phyloP scores from a whole-genome alignment of 1,140 invertebrate species.

The Pseudachorutes palmiensis region DNA sequence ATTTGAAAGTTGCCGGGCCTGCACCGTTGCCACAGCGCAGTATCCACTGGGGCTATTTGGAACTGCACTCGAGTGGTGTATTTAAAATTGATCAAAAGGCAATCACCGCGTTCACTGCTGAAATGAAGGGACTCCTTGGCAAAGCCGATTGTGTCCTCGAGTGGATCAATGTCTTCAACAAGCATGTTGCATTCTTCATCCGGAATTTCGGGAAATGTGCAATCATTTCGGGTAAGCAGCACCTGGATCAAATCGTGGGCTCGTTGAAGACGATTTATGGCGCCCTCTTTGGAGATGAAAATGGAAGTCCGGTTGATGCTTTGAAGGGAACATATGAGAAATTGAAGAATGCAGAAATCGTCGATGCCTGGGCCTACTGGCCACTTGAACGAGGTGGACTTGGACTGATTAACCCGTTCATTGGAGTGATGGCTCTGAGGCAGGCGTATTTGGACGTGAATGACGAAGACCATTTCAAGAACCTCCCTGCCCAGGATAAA shows the following conservation, averaged over 20 bases:
- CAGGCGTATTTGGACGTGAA: constrained; percentile 3
- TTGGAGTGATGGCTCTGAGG: constrained; percentile 49
- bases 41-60: constrained; percentile 24
- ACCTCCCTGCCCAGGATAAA: constrained; percentile 6
- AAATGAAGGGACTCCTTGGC: constrained; percentile 19
- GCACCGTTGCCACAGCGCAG: constrained; percentile 16
- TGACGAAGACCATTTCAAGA: constrained; percentile 6
- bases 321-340: neutral
- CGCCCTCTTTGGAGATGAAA: neutral
- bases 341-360: constrained; percentile 6
- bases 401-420: constrained; percentile 20
- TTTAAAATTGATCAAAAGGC: constrained; percentile 15
- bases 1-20: neutral
- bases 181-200: constrained; percentile 24
- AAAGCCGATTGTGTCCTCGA: constrained; percentile 16
- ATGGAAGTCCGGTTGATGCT: constrained; percentile 10
- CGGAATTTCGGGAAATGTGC: constrained; percentile 24
- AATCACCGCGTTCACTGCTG: neutral
- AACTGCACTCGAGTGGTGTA: constrained; percentile 16
- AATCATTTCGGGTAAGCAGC: constrained; percentile 21
- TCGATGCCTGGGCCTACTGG: constrained; percentile 29
- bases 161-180: constrained; percentile 26
- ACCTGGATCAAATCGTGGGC: constrained; percentile 22
- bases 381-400: constrained; percentile 23
- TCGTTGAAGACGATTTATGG: constrained; percentile 11